These are phyloP conservation scores for Branchellion lobata DNA, from an alignment of 2,888 invertebrate genomes.

Conservation along the genomic window DNA sequence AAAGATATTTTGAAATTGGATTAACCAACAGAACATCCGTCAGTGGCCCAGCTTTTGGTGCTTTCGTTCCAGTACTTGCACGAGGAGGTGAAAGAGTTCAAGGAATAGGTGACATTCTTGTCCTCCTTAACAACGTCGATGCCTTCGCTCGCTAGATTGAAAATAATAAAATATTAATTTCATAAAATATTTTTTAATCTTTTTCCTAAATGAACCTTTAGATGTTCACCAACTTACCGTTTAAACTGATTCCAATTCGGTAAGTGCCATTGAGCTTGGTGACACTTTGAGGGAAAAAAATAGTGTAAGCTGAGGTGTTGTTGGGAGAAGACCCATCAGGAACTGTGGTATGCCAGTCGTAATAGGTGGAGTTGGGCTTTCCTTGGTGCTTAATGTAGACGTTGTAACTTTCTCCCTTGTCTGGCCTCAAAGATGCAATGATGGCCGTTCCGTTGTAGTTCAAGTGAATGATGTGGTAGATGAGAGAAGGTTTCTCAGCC, in stretches of 20 bases:
- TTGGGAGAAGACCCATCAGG: conserved; percentile 51
- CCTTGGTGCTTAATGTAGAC: conserved; percentile 53
- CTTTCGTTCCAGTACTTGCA: conserved; percentile 59
- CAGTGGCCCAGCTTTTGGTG: conserved; percentile 56
- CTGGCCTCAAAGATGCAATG: conserved; percentile 55
- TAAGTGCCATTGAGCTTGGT: conserved; percentile 58
- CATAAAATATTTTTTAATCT: not conserved
- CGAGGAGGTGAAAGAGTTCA: conserved; percentile 55
- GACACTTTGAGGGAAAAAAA: conserved; percentile 55
- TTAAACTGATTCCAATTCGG: conserved; percentile 57
- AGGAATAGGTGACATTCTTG: conserved; percentile 56
- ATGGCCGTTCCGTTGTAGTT: conserved; percentile 56
- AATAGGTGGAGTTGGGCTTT: conserved; percentile 58
- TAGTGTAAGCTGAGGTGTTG: conserved; percentile 54
- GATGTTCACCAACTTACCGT: conserved; percentile 56
- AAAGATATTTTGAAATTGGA: not conserved
- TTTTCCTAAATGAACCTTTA: too few species aligned
- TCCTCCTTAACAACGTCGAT: not conserved
- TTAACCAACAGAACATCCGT: conserved; percentile 42
- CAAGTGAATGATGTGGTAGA: conserved; percentile 55
- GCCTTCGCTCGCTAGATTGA: conserved; percentile 1
- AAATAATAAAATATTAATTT: not conserved
- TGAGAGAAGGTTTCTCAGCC: not conserved
- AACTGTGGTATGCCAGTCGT: conserved; percentile 54
- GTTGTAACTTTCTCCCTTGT: conserved; percentile 51